Conservation (phyloP, 2,888 invertebrate species). For the Formica aserva region DNA sequence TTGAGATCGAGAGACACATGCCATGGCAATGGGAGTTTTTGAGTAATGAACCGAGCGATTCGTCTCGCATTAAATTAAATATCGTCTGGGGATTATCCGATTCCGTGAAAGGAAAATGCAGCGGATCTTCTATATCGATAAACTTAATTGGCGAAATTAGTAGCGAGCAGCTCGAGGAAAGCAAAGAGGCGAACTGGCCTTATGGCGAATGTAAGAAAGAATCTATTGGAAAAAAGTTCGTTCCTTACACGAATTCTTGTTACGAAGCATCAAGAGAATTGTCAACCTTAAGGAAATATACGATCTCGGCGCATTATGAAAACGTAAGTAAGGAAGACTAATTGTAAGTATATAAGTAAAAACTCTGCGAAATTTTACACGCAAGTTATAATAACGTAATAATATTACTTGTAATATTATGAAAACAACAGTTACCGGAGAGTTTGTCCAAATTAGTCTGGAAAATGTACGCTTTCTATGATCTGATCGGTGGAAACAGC, state of each 20-base stretch:
- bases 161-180: constrained; percentile 76
- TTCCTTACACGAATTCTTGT: constrained; percentile 82
- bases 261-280: constrained; percentile 82
- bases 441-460: constrained; percentile 73
- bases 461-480: constrained; percentile 79
- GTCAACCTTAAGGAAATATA: constrained; percentile 82
- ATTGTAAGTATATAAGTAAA: not conserved
- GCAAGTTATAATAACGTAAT: not conserved
- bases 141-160: constrained; percentile 81
- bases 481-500: constrained; percentile 79
- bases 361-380: constrained; percentile 1
- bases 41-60: constrained; percentile 79
- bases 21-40: constrained; percentile 83
- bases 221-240: constrained; percentile 72
- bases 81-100: constrained; percentile 80
- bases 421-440: constrained; percentile 77
- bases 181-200: constrained; percentile 79
- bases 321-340: constrained; percentile 77
- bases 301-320: constrained; percentile 74
- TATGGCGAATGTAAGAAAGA: constrained; percentile 79
- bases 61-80: constrained; percentile 76
- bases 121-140: constrained; percentile 78
- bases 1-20: constrained; percentile 78
- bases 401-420: constrained; percentile 35
- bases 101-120: constrained; percentile 80